Base-by-base conservation (phyloP, 2,888 invertebrate species). In the Ennomos quercinarius region DNA sequence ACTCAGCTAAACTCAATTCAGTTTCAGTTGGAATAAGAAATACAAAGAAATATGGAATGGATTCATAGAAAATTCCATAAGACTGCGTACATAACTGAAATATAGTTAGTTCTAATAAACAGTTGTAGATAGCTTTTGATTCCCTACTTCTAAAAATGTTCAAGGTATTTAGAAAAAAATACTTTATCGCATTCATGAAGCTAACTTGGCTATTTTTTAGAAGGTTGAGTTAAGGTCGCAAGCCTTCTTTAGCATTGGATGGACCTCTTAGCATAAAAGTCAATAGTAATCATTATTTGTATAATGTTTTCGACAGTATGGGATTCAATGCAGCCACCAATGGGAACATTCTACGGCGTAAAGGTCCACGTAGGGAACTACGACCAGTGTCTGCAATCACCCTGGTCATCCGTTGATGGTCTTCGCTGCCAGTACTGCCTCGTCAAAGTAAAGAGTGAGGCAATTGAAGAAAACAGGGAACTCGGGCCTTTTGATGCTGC, bases 271-370 rank as follows among this genome's bases (percentile, higher is more conserved):
- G n/a, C 8, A 40, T 40, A 5, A 8, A 6, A n/a, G 11, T 10
- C 1, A 40, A 6, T 40, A 40, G 2, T 13, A n/a, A n/a, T n/a
- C n/a, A n/a, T n/a, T n/a, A n/a, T 17, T 17, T 3, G 17, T 17
- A 17, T 17, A 17, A 17, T 17, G 1, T 2, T 17, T 17, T 27
- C 27, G 1, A 11, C 27, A 43, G 43, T 34, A 34, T 43, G 43
- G 43, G 43, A 43, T 43, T 43, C 43, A 2, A 43, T 43, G 43
- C 43, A 43, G 10, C 43, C 43, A 6, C 27, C 43, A 34, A n/a
- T 43, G 6, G 17, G 13, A 27, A 5, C 43, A n/a, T n/a, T 43
- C 34, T 43, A 43, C 34, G 43, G 43, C 27, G 9, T 13, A 4
- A 4, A n/a, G 5, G 2, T 10, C n/a, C 43, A 43, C 34, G 5